Base-by-base conservation (phyloP, 2,888 invertebrate species). In the Epinotia brunnichana region DNA sequence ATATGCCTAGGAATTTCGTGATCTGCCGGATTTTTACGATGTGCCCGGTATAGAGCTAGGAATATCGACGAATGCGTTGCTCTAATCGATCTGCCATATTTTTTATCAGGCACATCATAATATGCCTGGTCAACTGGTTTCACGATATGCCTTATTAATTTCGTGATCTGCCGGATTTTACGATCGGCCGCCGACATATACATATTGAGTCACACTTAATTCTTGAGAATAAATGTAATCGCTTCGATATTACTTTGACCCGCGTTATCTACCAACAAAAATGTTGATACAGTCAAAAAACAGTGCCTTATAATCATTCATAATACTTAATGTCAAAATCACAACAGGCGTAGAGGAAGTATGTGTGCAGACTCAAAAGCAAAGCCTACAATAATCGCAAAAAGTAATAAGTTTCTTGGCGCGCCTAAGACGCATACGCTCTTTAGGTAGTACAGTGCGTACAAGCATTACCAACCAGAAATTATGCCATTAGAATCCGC, bases 401-500 rank as follows among this genome's bases (percentile, higher is more conserved):
- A 24, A 54, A 39, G 41, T 21, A n/a, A 3, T 54, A 41, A 41
- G 54, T 66, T 15, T 11, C 9, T 21, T 66, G 2, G 19, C 41
- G 53, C 35, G 39, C n/a, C 15, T 5, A 19, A 54, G 15, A 35
- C 2, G 15, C 64, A 15, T 56, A 54, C 5, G 21, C 10, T 54
- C 19, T 66, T 54, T 54, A 7, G 41, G 19, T 35, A 10, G 41
- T 9, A 3, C 9, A 59, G 35, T 35, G 11, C 24, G 19, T 54
- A 39, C 51, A 17, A 54, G 15, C 53, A 64, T 56, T 66, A 54
- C 54, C 19, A 54, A 64, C 66, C 54, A 39, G 41, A 41, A 54
- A 66, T 66, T 66, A 56, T 66, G 21, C 56, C 54, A 66, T 66
- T 66, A 66, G 54, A 66, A 41, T 54, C 41, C 39, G 66, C n/a